These are phyloP conservation scores for Heliconius cydno DNA, from an alignment of 2,888 invertebrate species.

Conservation along the genomic window DNA sequence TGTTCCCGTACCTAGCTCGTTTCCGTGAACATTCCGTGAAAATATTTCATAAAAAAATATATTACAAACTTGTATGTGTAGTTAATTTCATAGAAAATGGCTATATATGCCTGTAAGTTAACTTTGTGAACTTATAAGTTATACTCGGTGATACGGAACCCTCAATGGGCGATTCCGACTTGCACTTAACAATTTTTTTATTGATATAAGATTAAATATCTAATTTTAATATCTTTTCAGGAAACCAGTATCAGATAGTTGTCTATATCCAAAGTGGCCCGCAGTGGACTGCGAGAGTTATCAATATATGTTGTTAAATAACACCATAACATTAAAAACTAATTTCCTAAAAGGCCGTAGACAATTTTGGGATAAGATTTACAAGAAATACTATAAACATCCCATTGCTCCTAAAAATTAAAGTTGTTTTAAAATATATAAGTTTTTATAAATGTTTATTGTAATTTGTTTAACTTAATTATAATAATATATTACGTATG, in stretches of 20 bases:
- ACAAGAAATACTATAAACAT: constrained; percentile 54
- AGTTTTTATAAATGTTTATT: too few species aligned
- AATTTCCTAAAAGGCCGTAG: constrained; percentile 49
- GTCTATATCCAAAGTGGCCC: constrained; percentile 56
- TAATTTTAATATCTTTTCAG: constrained; percentile 47
- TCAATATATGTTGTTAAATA: constrained; percentile 59
- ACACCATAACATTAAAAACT: constrained; percentile 50
- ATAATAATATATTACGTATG: too few species aligned
- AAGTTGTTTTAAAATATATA: not conserved
- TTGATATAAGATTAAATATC: not conserved
- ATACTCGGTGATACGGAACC: too few species aligned
- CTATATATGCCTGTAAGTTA: too few species aligned
- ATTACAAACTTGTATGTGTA: too few species aligned
- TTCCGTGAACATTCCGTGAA: too few species aligned
- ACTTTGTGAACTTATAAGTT: too few species aligned
- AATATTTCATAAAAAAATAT: too few species aligned
- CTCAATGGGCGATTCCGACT: too few species aligned
- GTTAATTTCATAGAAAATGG: too few species aligned
- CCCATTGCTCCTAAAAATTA: constrained; percentile 51
- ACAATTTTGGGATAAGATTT: constrained; percentile 59
- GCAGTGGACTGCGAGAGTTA: constrained; percentile 48
- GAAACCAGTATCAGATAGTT: constrained; percentile 48
- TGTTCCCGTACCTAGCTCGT: too few species aligned
- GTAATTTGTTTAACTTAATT: too few species aligned
- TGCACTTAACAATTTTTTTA: not conserved